A percentile compares a stretch with the other conserved stretches of the same genome.
These are phyloP conservation scores for Lepus europaeus DNA, from an alignment of 2,113 vertebrate genomes.

Conservation along the genomic window DNA sequence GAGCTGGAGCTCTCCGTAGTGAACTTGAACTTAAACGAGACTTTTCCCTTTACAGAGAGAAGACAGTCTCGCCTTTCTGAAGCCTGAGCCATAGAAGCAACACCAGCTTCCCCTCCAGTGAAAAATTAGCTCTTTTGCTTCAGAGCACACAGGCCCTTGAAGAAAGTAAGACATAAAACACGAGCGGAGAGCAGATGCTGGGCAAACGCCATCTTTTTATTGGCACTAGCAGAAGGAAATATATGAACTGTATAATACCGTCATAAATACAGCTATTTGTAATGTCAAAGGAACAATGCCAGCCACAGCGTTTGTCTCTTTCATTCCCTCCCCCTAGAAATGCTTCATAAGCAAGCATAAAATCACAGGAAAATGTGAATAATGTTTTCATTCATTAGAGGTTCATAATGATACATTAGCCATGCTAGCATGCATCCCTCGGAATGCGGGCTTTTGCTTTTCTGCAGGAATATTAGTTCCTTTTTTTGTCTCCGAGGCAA, in stretches of 20 bases:
- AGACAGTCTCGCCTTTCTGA: neutral
- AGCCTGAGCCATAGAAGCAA: neutral
- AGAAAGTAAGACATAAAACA: slow-evolving; percentile 70
- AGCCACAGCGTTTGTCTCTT: neutral
- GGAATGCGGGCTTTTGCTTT: neutral
- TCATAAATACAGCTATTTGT: slow-evolving; percentile 75
- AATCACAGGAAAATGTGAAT: slow-evolving; percentile 72
- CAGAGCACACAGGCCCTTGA: slow-evolving; percentile 69
- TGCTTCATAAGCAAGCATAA: slow-evolving; percentile 48
- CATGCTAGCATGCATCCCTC: neutral
- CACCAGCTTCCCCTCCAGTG: slow-evolving; percentile 25
- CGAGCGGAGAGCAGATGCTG: slow-evolving; percentile 36
- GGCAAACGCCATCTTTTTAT: slow-evolving; percentile 79
- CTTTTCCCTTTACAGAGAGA: neutral
- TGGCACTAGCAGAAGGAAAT: slow-evolving; percentile 59
- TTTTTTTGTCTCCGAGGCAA: slow-evolving; percentile 7
- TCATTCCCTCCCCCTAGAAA: slow-evolving; percentile 3
- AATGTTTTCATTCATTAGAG: slow-evolving; percentile 62
- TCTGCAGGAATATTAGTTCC: neutral
- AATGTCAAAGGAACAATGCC: slow-evolving; percentile 62
- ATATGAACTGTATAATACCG: slow-evolving; percentile 64
- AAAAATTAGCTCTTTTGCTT: slow-evolving; percentile 73
- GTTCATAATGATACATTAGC: neutral
- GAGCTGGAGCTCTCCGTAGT: neutral
- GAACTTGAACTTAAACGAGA: neutral